Conservation (phyloP, 2,888 invertebrate species). For the Raillietiella orientalis region DNA sequence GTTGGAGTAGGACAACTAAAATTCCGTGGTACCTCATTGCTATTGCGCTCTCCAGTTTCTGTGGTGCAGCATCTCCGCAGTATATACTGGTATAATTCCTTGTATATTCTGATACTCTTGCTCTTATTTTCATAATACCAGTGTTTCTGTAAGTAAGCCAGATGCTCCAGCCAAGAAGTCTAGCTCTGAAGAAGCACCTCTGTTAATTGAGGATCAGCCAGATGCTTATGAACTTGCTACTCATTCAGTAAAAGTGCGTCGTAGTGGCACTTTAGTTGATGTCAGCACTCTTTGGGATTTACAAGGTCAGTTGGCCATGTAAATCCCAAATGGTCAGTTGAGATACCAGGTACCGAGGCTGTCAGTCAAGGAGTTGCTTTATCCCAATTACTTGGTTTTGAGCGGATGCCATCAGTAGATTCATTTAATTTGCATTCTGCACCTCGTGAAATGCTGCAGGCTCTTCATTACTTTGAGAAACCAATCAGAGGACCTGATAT, state of each 20-base stretch:
- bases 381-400: slow-evolving; percentile 12
- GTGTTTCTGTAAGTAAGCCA: no score
- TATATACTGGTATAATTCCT: no score
- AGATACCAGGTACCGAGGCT: slow-evolving; percentile 11
- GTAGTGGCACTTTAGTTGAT: slow-evolving; percentile 21
- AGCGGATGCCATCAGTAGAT: slow-evolving; percentile 17
- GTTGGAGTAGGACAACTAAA: slow-evolving; percentile 26
- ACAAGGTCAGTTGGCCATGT: slow-evolving; percentile 9
- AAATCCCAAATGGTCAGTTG: no score
- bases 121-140: no score
- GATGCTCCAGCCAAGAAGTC: no score
- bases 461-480: slow-evolving; percentile 17
- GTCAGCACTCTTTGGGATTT: slow-evolving; percentile 19
- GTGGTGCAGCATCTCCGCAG: no score
- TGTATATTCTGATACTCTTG: no score
- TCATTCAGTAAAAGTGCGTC: slow-evolving; percentile 21
- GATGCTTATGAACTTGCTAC: slow-evolving; percentile 18
- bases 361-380: slow-evolving; percentile 11
- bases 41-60: slow-evolving; percentile 23
- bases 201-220: no score
- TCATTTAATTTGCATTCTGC: slow-evolving; percentile 20
- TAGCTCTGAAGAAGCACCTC: no score
- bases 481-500: slow-evolving; percentile 5
- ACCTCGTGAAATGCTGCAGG: slow-evolving; percentile 22
- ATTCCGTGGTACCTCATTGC: slow-evolving; percentile 27